Percentiles rank a stretch among this genome's conserved stretches.
Conservation (phyloP, 2,113 vertebrate genomes). For the Tringa solitaria region DNA sequence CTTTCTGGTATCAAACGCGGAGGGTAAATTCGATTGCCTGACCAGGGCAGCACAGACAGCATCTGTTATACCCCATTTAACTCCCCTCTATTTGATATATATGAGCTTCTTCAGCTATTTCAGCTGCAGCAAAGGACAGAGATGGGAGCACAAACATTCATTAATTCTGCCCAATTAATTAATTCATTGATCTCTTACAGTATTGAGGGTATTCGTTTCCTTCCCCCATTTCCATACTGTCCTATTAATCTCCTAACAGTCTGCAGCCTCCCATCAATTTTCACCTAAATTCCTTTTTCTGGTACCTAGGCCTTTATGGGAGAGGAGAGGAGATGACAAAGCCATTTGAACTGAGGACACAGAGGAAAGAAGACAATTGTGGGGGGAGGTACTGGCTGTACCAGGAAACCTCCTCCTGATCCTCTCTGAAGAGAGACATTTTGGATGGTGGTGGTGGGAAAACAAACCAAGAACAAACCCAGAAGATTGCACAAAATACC, state of each 20-base stretch:
- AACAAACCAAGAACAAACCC: background rate
- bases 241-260: background rate
- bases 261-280: background rate
- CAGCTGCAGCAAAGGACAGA: slow-evolving; percentile 75
- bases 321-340: background rate
- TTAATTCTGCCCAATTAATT: background rate
- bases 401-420: background rate
- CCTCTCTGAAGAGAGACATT: background rate
- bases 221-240: background rate
- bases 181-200: background rate
- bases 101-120: slow-evolving; percentile 77
- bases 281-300: background rate
- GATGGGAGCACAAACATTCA: slow-evolving; percentile 69
- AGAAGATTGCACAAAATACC: background rate
- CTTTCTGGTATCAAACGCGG: slow-evolving; percentile 26
- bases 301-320: background rate
- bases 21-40: slow-evolving; percentile 25
- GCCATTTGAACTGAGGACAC: background rate
- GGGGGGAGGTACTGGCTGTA: background rate
- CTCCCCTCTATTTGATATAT: slow-evolving; percentile 65
- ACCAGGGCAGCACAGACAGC: slow-evolving; percentile 71
- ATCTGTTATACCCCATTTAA: slow-evolving; percentile 78
- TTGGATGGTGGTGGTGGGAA: fast-evolving
- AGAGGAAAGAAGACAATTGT: background rate
- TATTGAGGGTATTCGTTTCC: background rate